Base-by-base conservation (phyloP, 2,113 vertebrate genomes). In the Polyodon spathula region DNA sequence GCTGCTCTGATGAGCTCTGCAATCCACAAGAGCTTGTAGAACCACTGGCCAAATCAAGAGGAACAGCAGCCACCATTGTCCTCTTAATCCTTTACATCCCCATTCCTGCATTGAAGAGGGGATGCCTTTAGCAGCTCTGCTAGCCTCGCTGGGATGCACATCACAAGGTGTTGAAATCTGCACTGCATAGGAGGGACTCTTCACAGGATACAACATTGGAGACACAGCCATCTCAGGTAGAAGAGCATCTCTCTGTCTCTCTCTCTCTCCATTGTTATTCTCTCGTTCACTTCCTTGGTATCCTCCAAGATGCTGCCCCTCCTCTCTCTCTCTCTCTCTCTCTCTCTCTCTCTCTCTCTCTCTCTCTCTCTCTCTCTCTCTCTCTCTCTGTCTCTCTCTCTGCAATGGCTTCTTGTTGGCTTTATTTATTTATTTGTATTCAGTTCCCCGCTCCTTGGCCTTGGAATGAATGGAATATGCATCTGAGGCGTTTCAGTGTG, bases 191-290 rank as follows among this genome's bases (percentile, higher is more conserved):
- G 71, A 71, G 74, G 63, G 66, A 63, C 68, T 59, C 62, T 44
- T 58, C 27, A 59, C 37, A 5, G 65, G 58, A 65, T 53, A 53
- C 1, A 68, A 54, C 59, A 55, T 42, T 60, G 48, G 42, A 58
- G 6, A 39, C 64, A 63, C 62, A 44, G 74, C 71, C 43, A 58
- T 71, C 62, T 65, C 77, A 87, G 86, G 86, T 88, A 83, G 83
- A 61, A 50, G n/a, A n/a, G n/a, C n/a, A n/a, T n/a, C n/a, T n/a
- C n/a, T n/a, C n/a, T n/a, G n/a, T 37, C 6, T 37, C 16, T 12
- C 6, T 1, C 27, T 10, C 16, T 14, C 54, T 15, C 54, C 37
- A 4, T 56, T 38, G 41, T 37, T 52, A 41, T n/a, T 9, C 55
- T 12, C 39, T 15, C 37, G 44, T 66, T 61, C 64, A 63, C 53